Evolutionary conservation across 2,888 invertebrate species (phyloP), one percentile per base, ranked within the genome.

Genomic region (Nephrocerus scutellatus): DNA sequence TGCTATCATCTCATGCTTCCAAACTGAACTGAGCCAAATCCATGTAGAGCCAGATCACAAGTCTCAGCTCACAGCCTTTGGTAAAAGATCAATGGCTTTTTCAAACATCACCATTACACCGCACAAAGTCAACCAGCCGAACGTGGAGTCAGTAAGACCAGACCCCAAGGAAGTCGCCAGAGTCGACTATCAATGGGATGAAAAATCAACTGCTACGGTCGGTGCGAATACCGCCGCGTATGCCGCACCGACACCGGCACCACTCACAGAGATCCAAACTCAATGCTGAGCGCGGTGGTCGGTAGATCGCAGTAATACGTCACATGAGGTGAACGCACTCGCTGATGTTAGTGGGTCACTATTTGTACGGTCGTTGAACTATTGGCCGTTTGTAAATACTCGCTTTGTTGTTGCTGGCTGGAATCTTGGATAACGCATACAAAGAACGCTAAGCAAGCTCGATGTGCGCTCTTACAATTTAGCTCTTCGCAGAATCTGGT

Each of bases 341-440:
- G 65, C 66, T 63, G 67, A 68, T 67, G 68, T 68, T 68, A 68
- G 68, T 68, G 66, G 68, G 68, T 68, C 68, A 68, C 68, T 62
- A 63, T 64, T 66, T 62, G 66, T 63, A 57, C 66, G 68, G 66
- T 66, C 68, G 61, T 62, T 62, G 63, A 68, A 63, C 68, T 64
- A 59, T 62, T 62, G 59, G 52, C 60, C 59, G 59, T 56, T 60
- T 63, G 61, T 60, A 58, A 56, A 57, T 55, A n/a, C n/a, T n/a
- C n/a, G n/a, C n/a, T n/a, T n/a, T n/a, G n/a, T n/a, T n/a, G n/a
- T n/a, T n/a, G n/a, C n/a, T n/a, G n/a, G n/a, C n/a, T n/a, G n/a
- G n/a, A n/a, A n/a, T n/a, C n/a, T n/a, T n/a, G n/a, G n/a, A n/a
- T n/a, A n/a, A n/a, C n/a, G n/a, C n/a, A n/a, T n/a, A n/a, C n/a